Base-by-base conservation (phyloP, 2,113 vertebrate genomes). In the Sebastes schlegelii region DNA sequence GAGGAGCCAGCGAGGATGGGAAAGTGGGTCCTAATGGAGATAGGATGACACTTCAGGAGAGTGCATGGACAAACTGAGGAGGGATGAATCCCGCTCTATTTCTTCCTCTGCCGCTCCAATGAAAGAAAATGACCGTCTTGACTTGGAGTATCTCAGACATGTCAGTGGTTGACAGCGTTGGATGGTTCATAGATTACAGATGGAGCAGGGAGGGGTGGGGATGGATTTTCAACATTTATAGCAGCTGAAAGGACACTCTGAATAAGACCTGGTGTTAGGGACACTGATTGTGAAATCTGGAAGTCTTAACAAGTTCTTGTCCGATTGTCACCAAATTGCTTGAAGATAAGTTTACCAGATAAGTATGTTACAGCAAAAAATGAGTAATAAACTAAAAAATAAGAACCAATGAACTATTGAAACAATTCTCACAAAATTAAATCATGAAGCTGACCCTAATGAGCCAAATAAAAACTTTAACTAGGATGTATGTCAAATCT, bases 21-120 rank as follows among this genome's bases (percentile, higher is more conserved):
- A 83, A 92, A 92, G 89, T 89, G 89, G 82, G 77, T 81, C 72
- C 79, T 93, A 90, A 91, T 86, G 77, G 86, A 94, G 92, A 91
- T 84, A 85, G 89, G 83, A 89, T 93, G 86, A 90, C 91, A 91
- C 91, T 93, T 87, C 82, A 92, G 83, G 46, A 76, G 86, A 92
- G 91, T 71, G 80, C 64, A 85, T 80, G 73, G 65, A 86, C 91
- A 90, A 83, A 89, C 75, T 67, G 83, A 90, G 88, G 82, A 74
- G 71, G 84, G 81, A 89, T 89, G 78, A 91, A 89, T 85, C 69
- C 66, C 82, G 77, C 85, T 91, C 79, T 52, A 62, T 88, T 81
- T 83, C 77, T 63, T 82, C 91, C 52, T 73, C 85, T 82, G 82
- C 77, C 80, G 86, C 84, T 90, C 77, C 72, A 88, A 73, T 46